Evolutionary conservation across 2,888 invertebrate genomes (phyloP).

Genomic region (Drepanosiphum platanoidis): DNA sequence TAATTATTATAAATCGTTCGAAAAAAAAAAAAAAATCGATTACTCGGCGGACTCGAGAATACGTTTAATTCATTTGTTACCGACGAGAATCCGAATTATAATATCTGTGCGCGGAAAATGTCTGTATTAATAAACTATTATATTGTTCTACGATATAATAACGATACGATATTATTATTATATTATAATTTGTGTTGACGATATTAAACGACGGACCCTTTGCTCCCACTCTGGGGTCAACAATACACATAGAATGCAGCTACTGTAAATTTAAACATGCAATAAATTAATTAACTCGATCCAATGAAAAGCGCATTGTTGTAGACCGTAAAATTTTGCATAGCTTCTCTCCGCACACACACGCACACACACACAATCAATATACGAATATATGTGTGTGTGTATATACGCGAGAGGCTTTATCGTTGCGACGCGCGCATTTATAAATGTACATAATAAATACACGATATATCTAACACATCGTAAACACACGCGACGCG

Average conservation of each 20-base stretch:
- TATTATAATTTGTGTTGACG: neutral
- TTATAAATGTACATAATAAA: neutral
- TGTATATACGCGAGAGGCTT: neutral
- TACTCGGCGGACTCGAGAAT: neutral
- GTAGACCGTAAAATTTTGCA: slow-evolving; percentile 13
- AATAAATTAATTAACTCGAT: slow-evolving; percentile 23
- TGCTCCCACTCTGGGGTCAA: neutral
- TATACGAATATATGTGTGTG: neutral
- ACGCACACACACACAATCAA: neutral
- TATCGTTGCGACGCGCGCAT: neutral
- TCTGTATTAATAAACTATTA: no score
- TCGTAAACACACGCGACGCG: slow-evolving; percentile 3
- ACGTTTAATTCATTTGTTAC: no score
- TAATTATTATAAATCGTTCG: no score
- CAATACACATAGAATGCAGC: neutral
- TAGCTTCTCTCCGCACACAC: neutral
- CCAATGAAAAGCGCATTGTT: slow-evolving; percentile 22
- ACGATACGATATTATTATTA: no score
- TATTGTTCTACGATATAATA: neutral
- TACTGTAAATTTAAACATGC: neutral
- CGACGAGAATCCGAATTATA: no score
- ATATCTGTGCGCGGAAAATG: no score
- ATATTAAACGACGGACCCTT: neutral
- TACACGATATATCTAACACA: neutral
- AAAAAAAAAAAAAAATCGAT: no score